Conservation (phyloP, 2,888 invertebrate species). For the Leucophora obtusa region DNA sequence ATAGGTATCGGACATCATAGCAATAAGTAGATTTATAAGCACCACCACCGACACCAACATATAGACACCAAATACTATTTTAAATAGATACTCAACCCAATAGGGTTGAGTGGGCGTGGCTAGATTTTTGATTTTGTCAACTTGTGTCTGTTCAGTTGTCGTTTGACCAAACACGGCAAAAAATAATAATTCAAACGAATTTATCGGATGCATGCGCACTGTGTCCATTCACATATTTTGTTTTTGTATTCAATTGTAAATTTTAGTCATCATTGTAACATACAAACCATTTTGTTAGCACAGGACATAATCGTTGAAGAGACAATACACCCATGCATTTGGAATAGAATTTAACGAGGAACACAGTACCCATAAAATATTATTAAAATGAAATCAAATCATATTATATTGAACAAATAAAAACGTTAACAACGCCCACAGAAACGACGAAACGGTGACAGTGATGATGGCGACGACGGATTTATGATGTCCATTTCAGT, state of each 20-base stretch:
- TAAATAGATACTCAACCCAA: constrained; percentile 93
- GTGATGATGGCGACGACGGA: constrained; percentile 32
- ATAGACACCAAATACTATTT: constrained; percentile 94
- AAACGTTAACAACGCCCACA: constrained; percentile 60
- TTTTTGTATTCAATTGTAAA: constrained; percentile 10
- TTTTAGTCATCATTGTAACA: constrained; percentile 36
- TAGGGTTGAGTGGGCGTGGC: constrained; percentile 83
- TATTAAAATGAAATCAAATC: constrained; percentile 12
- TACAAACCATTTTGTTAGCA: constrained; percentile 61
- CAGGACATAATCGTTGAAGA: constrained; percentile 62
- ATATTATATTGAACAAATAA: constrained; percentile 57
- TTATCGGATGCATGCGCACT: constrained; percentile 94
- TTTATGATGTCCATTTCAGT: constrained; percentile 29
- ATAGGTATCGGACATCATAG: constrained; percentile 99
- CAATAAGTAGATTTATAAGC: constrained; percentile 99
- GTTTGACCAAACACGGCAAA: constrained; percentile 99
- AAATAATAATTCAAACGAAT: constrained; percentile 98
- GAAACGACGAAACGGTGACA: constrained; percentile 54
- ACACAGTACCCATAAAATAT: constrained; percentile 61
- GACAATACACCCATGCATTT: constrained; percentile 65
- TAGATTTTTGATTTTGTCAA: constrained; percentile 81
- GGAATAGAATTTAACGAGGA: constrained; percentile 47
- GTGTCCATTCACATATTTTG: constrained; percentile 73
- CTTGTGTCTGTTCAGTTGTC: constrained; percentile 87
- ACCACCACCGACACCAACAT: constrained; percentile 99